Evolutionary conservation across 2,888 invertebrate species (phyloP).

Genomic region (Lordiphosa fenestrarum): DNA sequence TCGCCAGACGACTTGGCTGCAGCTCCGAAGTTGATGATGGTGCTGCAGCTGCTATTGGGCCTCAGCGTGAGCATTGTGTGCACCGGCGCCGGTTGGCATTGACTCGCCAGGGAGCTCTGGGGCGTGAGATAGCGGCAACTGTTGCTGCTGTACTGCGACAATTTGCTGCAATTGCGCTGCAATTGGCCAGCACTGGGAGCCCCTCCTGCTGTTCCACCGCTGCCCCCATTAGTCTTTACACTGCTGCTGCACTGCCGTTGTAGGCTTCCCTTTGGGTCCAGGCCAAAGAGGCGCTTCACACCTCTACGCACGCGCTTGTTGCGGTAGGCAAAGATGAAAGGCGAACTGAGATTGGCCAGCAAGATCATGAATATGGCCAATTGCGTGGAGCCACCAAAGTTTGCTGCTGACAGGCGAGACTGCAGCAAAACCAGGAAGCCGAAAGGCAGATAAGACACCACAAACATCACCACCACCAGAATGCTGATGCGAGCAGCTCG

Average conservation of each 20-base stretch:
- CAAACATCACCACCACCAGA: constrained; percentile 80
- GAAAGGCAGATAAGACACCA: constrained; percentile 80
- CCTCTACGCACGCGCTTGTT: constrained; percentile 81
- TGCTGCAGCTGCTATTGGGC: constrained; percentile 76
- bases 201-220: constrained; percentile 19
- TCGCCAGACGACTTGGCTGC: constrained; percentile 45
- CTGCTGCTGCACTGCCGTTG: constrained; percentile 76
- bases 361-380: constrained; percentile 79
- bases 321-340: constrained; percentile 80
- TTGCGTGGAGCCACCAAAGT: constrained; percentile 77
- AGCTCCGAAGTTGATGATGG: constrained; percentile 68
- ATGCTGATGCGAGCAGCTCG: constrained; percentile 92
- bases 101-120: constrained; percentile 67
- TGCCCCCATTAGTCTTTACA: constrained; percentile 60
- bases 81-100: constrained; percentile 51
- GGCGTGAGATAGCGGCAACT: constrained; percentile 79
- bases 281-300: constrained; percentile 78
- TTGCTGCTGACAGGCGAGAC: constrained; percentile 74
- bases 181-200: constrained; percentile 63
- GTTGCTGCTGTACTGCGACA: constrained; percentile 79
- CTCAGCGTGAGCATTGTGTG: constrained; percentile 57
- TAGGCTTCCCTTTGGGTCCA: constrained; percentile 69
- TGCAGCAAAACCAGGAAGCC: constrained; percentile 79
- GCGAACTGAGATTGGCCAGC: constrained; percentile 79
- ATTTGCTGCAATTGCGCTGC: constrained; percentile 78